phyloP scores from a whole-genome alignment of 2,888 invertebrate genomes.

The Zygothrica quintamaculata region DNA sequence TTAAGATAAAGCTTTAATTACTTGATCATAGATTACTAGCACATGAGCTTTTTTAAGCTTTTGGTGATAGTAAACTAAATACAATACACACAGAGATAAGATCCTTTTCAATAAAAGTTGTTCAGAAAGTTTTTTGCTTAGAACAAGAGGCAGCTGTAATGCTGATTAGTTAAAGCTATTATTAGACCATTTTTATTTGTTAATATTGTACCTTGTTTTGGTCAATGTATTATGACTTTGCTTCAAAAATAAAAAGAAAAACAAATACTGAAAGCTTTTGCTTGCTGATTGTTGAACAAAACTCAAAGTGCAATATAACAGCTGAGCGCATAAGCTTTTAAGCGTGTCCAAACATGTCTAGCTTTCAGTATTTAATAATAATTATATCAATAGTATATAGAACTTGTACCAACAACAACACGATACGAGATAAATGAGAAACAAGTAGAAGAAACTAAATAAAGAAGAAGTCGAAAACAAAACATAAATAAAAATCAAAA shows the following conservation, averaged over 20 bases:
- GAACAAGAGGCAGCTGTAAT: background rate
- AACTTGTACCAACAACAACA: slow-evolving; percentile 58
- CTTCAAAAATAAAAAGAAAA: too few species aligned
- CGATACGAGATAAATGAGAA: slow-evolving; percentile 33
- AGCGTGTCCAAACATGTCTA: slow-evolving; percentile 73
- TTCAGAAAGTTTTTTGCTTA: slow-evolving; percentile 6
- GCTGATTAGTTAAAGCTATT: slow-evolving; percentile 23
- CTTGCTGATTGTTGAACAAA: background rate
- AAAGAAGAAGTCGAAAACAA: slow-evolving; percentile 19
- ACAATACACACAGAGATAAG: slow-evolving; percentile 27
- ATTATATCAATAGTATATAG: slow-evolving; percentile 47
- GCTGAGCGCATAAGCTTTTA: slow-evolving; percentile 53
- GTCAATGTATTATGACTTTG: slow-evolving; percentile 11
- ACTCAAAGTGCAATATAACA: slow-evolving; percentile 7
- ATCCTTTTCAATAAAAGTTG: slow-evolving; percentile 2
- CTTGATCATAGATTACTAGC: background rate
- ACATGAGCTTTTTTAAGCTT: slow-evolving; percentile 28
- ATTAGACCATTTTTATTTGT: background rate
- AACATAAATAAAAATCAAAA: slow-evolving; percentile 5
- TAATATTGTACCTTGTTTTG: slow-evolving; percentile 6
- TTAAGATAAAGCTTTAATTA: slow-evolving; percentile 7
- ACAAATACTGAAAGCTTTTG: slow-evolving; percentile 51
- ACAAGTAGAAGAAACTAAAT: slow-evolving; percentile 32
- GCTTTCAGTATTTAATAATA: slow-evolving; percentile 83
- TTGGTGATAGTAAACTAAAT: slow-evolving; percentile 11